Conservation (phyloP, 1,140 invertebrate species). For the Papilio helenus region DNA sequence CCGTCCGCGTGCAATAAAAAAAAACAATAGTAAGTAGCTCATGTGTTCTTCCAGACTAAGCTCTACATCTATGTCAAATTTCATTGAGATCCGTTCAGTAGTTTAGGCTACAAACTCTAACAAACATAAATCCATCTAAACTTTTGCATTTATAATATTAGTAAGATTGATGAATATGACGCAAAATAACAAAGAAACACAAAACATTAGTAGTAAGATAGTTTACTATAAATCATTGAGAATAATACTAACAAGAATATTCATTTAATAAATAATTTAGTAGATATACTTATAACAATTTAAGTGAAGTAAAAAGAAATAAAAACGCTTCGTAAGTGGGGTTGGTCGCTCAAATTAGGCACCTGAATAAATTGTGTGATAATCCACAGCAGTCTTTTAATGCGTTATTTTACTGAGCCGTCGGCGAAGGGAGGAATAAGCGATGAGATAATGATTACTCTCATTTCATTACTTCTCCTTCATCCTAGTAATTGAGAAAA, state of each 20-base stretch:
- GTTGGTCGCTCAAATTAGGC: slow-evolving; percentile 79
- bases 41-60: no score
- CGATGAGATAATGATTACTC: slow-evolving; percentile 80
- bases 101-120: no score
- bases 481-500: slow-evolving; percentile 80
- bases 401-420: slow-evolving; percentile 73
- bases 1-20: no score
- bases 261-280: neutral
- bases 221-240: no score
- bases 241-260: neutral
- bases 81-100: no score
- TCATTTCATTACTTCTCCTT: slow-evolving; percentile 80
- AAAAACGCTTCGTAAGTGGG: slow-evolving; percentile 77
- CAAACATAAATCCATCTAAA: no score
- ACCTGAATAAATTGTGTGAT: slow-evolving; percentile 82
- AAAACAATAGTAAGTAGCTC: no score
- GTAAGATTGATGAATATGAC: slow-evolving; percentile 15
- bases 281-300: slow-evolving; percentile 48
- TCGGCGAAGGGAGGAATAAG: slow-evolving; percentile 67
- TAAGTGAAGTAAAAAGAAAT: slow-evolving; percentile 78
- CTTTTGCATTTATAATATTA: no score
- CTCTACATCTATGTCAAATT: no score
- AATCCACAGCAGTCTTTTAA: slow-evolving; percentile 79
- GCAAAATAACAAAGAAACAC: no score
- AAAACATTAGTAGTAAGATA: neutral